Evolutionary conservation across 92 coral and sea anemone genomes (phyloP), one percentile per base, ranked within the genome.

Genomic region (Zoanthus sansibaricus): DNA sequence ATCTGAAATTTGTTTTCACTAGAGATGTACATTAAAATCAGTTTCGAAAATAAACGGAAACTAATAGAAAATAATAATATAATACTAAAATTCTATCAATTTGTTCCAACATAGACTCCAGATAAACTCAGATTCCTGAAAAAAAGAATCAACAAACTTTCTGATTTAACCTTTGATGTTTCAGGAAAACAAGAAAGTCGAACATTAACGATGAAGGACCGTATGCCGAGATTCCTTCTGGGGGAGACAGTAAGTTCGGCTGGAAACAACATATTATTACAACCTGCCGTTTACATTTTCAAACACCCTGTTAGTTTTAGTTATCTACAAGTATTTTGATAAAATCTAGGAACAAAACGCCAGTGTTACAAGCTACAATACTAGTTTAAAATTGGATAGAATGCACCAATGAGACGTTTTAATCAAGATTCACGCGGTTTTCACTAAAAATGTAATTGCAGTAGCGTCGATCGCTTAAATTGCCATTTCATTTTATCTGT

Each of bases 161-260:
- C 2, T 67, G n/a, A 58, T 15, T 58, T 58, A 58, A 17, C 6
- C 14, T 0, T 44, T 72, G n/a, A 3, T 72, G 55, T 76, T 51
- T 52, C 67, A 76, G 82, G 62, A 18, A 25, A 10, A 14, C 67
- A 61, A 76, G 66, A 6, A 30, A 49, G 45, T 25, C 82, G 12
- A n/a, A 13, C n/a, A 13, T 12, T 14, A 76, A 10, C 4, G 66
- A 76, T 17, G 82, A 76, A 54, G 61, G 20, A 51, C 82, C 82
- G 10, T 76, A 76, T 13, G 44, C 82, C 21, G 82, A 76, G 46
- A 52, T 76, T 76, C 67, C 82, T 4, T 11, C 25, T 18, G 66
- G 58, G 5, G 78, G 52, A 25, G 82, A 76, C 13, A 76, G 82
- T 76, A 54, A 76, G 82, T 51, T 33, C 42, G 42, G 3, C 42